phyloP scores from a whole-genome alignment of 2,888 invertebrate species.

The Drosophila meridiana region DNA sequence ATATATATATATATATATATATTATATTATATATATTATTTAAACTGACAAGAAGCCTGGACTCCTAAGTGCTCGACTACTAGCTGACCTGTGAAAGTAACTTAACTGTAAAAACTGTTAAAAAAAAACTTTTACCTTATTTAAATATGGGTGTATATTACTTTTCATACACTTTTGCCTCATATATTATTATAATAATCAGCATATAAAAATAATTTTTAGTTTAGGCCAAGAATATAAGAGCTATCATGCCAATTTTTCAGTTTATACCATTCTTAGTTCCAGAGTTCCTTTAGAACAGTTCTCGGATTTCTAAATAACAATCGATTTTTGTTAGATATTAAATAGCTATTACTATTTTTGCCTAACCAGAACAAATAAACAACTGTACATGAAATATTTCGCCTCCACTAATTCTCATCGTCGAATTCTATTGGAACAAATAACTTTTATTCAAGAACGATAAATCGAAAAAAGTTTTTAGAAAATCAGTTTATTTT shows the following conservation, averaged over 20 bases:
- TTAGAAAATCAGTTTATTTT: neutral
- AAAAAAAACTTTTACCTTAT: too few relatives aligned
- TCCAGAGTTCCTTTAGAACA: too few relatives aligned
- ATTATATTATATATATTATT: too few relatives aligned
- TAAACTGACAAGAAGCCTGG: neutral
- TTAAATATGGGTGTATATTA: too few relatives aligned
- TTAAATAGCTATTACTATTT: too few relatives aligned
- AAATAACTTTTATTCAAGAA: neutral
- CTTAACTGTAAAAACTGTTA: neutral
- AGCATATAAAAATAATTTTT: too few relatives aligned
- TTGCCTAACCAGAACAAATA: neutral
- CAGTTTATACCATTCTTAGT: neutral
- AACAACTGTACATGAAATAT: neutral
- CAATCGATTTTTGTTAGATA: too few relatives aligned
- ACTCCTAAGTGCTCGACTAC: neutral
- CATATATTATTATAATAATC: too few relatives aligned
- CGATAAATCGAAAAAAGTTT: neutral
- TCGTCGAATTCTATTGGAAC: neutral
- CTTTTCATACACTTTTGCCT: too few relatives aligned
- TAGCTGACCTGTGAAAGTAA: slow-evolving; percentile 1
- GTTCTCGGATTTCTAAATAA: neutral
- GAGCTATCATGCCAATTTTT: neutral
- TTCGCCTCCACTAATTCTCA: neutral
- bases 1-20: slow-evolving; percentile 7
- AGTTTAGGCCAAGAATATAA: too few relatives aligned